These are phyloP conservation scores for Meliscaeva auricollis DNA, from an alignment of 2,888 invertebrate genomes.

Conservation along the genomic window DNA sequence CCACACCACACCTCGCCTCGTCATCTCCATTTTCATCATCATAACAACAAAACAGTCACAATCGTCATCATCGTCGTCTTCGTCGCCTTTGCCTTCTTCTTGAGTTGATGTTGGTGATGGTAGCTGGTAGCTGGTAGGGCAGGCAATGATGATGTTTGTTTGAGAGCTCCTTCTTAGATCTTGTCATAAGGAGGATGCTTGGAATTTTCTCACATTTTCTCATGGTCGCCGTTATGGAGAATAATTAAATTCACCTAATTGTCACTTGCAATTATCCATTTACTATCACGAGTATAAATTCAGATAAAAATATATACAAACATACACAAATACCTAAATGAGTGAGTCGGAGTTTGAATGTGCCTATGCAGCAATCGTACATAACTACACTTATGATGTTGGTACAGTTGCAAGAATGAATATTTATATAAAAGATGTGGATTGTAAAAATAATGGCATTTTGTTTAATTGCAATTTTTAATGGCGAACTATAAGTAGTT, in stretches of 20 bases:
- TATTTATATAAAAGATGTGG: conserved; percentile 47
- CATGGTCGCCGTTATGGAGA: conserved; percentile 63
- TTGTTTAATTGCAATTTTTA: conserved; percentile 70
- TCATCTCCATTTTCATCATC: conserved; percentile 46
- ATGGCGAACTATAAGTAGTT: conserved; percentile 66
- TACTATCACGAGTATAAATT: conserved; percentile 20
- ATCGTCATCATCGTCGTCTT: conserved; percentile 25
- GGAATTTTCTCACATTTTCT: conserved; percentile 75
- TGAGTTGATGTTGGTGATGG: conserved; percentile 3
- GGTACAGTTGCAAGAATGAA: conserved; percentile 39
- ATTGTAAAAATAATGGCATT: conserved; percentile 63
- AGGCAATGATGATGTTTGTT: conserved; percentile 58
- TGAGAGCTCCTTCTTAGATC: conserved; percentile 53
- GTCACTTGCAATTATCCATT: conserved; percentile 75
- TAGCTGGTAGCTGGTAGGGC: conserved; percentile 14
- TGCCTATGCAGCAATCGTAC: neutral
- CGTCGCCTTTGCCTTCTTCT: conserved; percentile 31
- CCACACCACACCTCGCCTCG: conserved; percentile 54
- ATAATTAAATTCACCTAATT: conserved; percentile 77
- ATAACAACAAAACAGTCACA: conserved; percentile 1
- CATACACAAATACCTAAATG: neutral
- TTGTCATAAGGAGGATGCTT: conserved; percentile 68
- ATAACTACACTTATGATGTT: neutral
- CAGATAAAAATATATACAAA: neutral
- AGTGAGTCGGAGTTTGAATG: neutral